Evolutionary conservation across 2,888 invertebrate species (phyloP).

Genomic region (Microplitis manilae): DNA sequence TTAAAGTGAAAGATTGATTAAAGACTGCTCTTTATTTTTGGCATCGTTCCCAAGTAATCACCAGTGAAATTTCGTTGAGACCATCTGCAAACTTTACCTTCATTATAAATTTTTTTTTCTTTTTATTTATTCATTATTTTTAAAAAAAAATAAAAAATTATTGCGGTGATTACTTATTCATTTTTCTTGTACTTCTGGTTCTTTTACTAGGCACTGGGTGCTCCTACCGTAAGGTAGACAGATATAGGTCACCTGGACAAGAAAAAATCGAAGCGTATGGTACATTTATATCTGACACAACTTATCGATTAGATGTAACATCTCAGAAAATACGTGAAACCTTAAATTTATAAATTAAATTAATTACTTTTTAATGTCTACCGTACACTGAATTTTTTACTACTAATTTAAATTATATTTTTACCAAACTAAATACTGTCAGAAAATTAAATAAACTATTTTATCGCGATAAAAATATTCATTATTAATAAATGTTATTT

Average conservation of each 20-base stretch:
- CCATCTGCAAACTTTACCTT: constrained; percentile 5
- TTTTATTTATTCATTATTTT: neutral
- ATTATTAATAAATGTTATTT: too few species aligned
- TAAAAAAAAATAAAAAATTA: neutral
- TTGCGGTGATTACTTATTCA: constrained; percentile 16
- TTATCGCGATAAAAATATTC: too few species aligned
- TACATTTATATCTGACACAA: constrained; percentile 5
- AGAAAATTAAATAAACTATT: too few species aligned
- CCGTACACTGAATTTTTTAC: too few species aligned
- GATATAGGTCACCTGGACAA: constrained; percentile 17
- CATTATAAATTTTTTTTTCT: neutral
- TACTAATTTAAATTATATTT: too few species aligned
- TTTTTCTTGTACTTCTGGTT: neutral
- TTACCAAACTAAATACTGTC: too few species aligned
- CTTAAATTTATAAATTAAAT: too few species aligned
- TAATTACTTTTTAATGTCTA: too few species aligned
- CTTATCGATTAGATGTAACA: neutral
- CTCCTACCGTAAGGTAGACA: neutral
- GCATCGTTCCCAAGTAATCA: constrained; percentile 7
- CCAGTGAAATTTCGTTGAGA: neutral
- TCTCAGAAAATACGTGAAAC: too few species aligned
- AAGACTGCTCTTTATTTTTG: constrained; percentile 13
- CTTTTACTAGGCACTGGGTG: neutral
- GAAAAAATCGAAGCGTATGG: constrained; percentile 9
- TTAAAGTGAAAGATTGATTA: neutral